Base-by-base conservation (phyloP, 2,797 vertebrate genomes). In the Threskiornis aethiopicus region DNA sequence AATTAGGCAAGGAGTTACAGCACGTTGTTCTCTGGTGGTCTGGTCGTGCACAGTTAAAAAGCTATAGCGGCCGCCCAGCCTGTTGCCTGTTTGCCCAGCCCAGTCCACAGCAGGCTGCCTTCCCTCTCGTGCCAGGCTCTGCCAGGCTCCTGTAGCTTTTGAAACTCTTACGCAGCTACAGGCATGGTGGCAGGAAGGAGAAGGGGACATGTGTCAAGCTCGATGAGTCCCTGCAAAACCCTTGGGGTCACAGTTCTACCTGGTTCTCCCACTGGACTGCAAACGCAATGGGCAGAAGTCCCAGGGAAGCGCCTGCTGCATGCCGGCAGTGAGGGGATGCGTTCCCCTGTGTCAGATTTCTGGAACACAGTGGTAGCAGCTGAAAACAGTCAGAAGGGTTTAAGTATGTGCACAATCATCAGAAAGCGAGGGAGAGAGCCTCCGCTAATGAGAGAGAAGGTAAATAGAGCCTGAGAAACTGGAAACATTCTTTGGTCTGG, bases 341-440 rank as follows among this genome's bases (percentile, higher is more conserved):
- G 14, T 97, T 97, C 97, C 94, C 64, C 82, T 47, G 35, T 97
- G 96, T 93, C 93, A 73, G 61, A 91, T 97, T 97, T 90, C 95
- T 97, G 96, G 95, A 98, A 93, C 85, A 79, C 33, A 88, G 85
- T 7, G 11, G 81, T 21, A 96, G 93, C 96, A 97, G 95, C 95
- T 98, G 95, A 98, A 96, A 96, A 95, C 89, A 89, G 92, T 98
- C 97, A 97, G 84, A 88, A 97, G 76, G 85, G 51, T 96, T 97
- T 91, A 97, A 95, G 84, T 95, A 92, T 96, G 96, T 96, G 96
- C 90, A 93, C 62, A 78, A 92, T 97, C 96, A 97, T 96, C 96
- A 96, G 91, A 96, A 98, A 94, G 84, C 0, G 4, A 92, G 82
- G 62, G 88, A 97, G 87, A 96, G 85, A 93, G 81, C 24, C 57